Base-by-base conservation (phyloP, 2,888 invertebrate genomes). In the Apotomis capreana region DNA sequence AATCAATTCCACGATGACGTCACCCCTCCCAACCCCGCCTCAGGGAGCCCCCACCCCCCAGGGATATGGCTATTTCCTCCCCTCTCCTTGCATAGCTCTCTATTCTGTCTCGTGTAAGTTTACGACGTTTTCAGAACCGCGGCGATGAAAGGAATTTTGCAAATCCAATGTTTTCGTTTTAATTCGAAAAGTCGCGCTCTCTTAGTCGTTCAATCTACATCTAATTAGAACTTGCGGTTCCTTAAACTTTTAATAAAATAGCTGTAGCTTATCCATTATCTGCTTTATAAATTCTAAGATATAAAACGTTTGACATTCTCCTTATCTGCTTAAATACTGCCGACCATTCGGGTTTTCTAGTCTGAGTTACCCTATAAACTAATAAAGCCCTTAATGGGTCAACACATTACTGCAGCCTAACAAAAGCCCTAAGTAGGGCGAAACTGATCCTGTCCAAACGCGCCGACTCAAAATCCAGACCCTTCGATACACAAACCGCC, bases 1-100 rank as follows among this genome's bases (percentile, higher is more conserved):
- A 91, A 91, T 91, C 91, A 91, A 91, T 91, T 89, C 85, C 86
- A 87, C 84, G 83, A 84, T 91, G 90, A 91, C 90, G 90, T 90
- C 90, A 89, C 84, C 78, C 74, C 78, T 78, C 74, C 79, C 82
- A 78, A 78, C 82, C 74, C 78, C 78, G 79, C 75, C 81, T 74
- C 77, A 75, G 78, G 79, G 76, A 70, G 51, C 74, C 73, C 77
- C 60, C 76, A 73, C 80, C 80, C 75, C 76, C 6, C 84, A 84
- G 83, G 84, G 84, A 89, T 85, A 85, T 80, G 82, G 84, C 87
- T 84, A 87, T 88, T 89, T 89, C 87, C 87, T 83, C 80, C 84
- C 80, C 83, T 83, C 80, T 85, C 80, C 84, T 87, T 85, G 82
- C 82, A 84, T 81, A 85, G 84, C 81, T 79, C 80, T 81, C 78